phyloP scores from a whole-genome alignment of 2,113 vertebrate genomes.

The Triplophysa siluroides region DNA sequence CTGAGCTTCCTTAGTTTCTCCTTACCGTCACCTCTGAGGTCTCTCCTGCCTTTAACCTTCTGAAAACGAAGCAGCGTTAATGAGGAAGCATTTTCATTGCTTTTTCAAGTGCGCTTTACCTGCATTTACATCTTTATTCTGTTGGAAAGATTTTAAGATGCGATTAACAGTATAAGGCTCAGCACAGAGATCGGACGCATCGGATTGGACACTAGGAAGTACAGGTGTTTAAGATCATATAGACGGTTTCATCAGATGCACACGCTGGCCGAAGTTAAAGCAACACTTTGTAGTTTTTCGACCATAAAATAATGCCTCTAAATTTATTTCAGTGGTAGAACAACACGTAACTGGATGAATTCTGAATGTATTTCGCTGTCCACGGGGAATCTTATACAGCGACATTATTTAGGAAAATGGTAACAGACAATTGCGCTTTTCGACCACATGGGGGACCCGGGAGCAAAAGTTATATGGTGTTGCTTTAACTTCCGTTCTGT shows the following conservation, averaged over 20 bases:
- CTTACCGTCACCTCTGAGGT: conserved; percentile 45
- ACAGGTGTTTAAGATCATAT: too few species aligned
- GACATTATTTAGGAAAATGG: too few species aligned
- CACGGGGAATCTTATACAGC: too few species aligned
- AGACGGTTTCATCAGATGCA: neutral
- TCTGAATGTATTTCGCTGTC: too few species aligned
- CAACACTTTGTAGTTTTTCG: too few species aligned
- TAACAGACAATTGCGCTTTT: too few species aligned
- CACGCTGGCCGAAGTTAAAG: neutral
- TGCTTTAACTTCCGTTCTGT: too few species aligned
- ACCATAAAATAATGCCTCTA: too few species aligned
- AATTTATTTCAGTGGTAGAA: too few species aligned
- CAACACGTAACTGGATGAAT: too few species aligned
- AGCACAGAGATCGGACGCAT: neutral
- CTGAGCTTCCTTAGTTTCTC: conserved; percentile 40
- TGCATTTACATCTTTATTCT: conserved; percentile 29
- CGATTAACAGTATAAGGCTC: neutral
- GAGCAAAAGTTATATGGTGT: too few species aligned
- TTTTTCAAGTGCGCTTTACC: conserved; percentile 37
- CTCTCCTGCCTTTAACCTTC: conserved; percentile 43
- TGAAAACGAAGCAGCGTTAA: conserved; percentile 51
- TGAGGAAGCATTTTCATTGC: conserved; percentile 34
- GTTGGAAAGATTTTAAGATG: conserved; percentile 11
- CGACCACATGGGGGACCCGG: too few species aligned
- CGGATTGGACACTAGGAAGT: neutral